Evolutionary conservation across 2,113 vertebrate species (phyloP).

Genomic region (Mormyrus iriodes): DNA sequence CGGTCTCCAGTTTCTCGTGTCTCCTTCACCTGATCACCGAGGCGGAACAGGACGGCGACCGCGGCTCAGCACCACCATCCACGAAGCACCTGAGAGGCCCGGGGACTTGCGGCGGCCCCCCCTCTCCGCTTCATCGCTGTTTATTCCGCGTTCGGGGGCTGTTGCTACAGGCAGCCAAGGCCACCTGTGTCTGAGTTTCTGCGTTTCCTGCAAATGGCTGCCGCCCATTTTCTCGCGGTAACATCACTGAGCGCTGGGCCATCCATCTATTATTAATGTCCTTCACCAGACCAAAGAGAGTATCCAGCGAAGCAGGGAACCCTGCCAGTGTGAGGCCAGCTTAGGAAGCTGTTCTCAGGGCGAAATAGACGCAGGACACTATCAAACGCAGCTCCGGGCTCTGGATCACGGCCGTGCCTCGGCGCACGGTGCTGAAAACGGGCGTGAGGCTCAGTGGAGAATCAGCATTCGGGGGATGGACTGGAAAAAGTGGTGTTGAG

Average conservation of each 20-base stretch:
- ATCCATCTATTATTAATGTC: background rate
- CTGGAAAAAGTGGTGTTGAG: background rate
- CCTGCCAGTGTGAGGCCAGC: background rate
- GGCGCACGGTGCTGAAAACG: background rate
- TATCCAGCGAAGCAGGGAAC: background rate
- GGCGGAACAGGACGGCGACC: background rate
- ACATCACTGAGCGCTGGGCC: background rate
- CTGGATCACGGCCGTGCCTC: background rate
- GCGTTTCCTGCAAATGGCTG: background rate
- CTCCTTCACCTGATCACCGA: background rate
- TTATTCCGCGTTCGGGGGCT: background rate
- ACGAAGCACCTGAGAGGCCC: background rate
- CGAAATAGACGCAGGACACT: background rate
- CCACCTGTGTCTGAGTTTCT: background rate
- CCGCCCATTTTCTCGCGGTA: background rate
- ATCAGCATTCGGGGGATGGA: background rate
- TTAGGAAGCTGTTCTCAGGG: background rate
- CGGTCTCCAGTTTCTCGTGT: background rate
- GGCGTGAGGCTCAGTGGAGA: background rate
- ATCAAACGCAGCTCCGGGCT: background rate
- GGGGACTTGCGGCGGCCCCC: background rate
- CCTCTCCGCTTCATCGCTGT: background rate
- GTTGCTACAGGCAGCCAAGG: too few species aligned
- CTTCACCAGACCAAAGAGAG: background rate
- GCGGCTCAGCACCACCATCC: background rate